Evolutionary conservation across 2,113 vertebrate species (phyloP).

Genomic region (Dolichotis patagonum): DNA sequence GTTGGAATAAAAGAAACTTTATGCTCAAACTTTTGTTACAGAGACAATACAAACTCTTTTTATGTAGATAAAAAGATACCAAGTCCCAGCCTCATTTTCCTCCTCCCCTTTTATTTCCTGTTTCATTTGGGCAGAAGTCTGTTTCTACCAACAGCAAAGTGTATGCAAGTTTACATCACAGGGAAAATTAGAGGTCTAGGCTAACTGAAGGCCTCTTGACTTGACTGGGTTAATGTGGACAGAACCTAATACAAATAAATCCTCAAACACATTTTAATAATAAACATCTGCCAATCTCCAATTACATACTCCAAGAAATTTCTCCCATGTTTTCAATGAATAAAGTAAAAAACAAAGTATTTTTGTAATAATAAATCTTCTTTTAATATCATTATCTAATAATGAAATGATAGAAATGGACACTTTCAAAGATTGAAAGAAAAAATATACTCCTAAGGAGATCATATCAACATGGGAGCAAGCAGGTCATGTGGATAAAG

Average conservation of each 20-base stretch:
- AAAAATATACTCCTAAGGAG: constrained; percentile 38
- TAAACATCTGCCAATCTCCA: constrained; percentile 49
- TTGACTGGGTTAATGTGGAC: constrained; percentile 41
- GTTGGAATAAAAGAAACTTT: constrained; percentile 37
- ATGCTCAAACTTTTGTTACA: constrained; percentile 30
- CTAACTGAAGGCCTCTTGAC: background rate
- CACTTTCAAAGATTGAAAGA: constrained; percentile 37
- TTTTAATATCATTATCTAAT: constrained; percentile 46
- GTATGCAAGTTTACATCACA: constrained; percentile 26
- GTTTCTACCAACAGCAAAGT: constrained; percentile 54
- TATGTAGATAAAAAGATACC: constrained; percentile 48
- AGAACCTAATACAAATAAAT: constrained; percentile 57
- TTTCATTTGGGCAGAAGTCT: constrained; percentile 64
- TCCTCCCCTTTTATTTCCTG: constrained; percentile 38
- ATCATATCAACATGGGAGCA: background rate
- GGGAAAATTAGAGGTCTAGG: constrained; percentile 24
- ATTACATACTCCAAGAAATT: constrained; percentile 60
- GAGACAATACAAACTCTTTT: constrained; percentile 47
- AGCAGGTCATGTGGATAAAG: background rate
- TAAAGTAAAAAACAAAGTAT: constrained; percentile 19
- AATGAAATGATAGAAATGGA: constrained; percentile 8
- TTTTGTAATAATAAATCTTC: constrained; percentile 15
- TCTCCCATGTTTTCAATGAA: constrained; percentile 22
- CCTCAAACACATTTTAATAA: constrained; percentile 53
- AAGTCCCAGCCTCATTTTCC: constrained; percentile 25